Evolutionary conservation across 2,113 vertebrate genomes (phyloP), one percentile per base, ranked within the genome.

Genomic region (Strigops habroptila): DNA sequence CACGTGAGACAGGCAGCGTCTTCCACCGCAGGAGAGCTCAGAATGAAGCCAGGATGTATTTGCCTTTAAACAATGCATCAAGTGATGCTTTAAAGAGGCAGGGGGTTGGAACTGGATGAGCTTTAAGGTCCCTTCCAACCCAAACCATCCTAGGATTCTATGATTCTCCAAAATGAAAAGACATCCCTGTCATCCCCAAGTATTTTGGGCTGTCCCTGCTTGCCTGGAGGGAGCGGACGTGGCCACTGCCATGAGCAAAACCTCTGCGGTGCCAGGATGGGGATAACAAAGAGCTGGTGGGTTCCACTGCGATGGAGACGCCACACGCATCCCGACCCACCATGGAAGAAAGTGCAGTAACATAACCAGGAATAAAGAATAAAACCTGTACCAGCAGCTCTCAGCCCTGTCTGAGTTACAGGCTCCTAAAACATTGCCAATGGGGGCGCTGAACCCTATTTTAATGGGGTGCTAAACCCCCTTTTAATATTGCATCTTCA

Each of bases 301-400:
- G 77, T 93, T 90, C 93, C 81, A 23, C 94, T 28, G 92, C 28
- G 91, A 46, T 21, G 71, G 80, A 87, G 90, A 83, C 10, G 75
- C 80, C 48, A 11, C 67, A 9, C 0, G 1, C 73, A 62, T 67
- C 95, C 88, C 80, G 3, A 62, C 46, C 90, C 95, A 76, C 93
- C 3, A 67, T 1, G 19, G 78, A 60, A 65, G 91, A 96, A 96
- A 95, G 96, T 97, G 96, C 96, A 96, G 79, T 48, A 92, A 96
- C 68, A 31, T 12, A 95, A 96, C 35, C 82, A 84, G 76, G 80
- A 93, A 83, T 10, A 28, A 60, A 43, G 71, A 59, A 62, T 28
- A 33, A 82, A 92, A 85, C 46, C 83, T 92, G 86, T 46, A 39
- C 76, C 60, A 43, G 92, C 11, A 22, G 86, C 88, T 81, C 68